A percentile compares a stretch with the other conserved stretches of the same genome.
Evolutionary conservation across 1,140 invertebrate species (phyloP).

Genomic region (Acyrthosiphon pisum): DNA sequence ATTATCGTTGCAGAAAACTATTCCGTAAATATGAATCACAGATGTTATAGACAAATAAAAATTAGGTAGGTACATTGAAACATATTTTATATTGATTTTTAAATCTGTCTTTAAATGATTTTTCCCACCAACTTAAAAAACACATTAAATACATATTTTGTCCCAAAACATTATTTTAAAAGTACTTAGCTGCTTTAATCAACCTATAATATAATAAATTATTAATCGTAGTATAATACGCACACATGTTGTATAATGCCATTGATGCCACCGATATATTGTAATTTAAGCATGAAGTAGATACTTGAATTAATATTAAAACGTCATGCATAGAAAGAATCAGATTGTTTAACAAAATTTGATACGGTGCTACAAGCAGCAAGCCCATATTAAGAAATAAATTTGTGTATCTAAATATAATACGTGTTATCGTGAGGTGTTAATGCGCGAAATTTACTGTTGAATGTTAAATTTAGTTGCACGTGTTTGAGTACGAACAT

Average conservation of each 20-base stretch:
- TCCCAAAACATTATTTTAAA: background rate
- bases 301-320: background rate
- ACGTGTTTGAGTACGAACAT: background rate
- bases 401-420: background rate
- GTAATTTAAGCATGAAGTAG: background rate
- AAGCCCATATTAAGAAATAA: too few species aligned
- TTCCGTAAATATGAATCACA: background rate
- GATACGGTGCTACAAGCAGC: background rate
- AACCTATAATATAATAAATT: fast-evolving
- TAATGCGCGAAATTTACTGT: background rate
- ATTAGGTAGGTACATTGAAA: background rate
- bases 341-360: background rate
- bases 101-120: too few species aligned
- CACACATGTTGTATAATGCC: background rate
- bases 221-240: background rate
- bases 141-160: too few species aligned
- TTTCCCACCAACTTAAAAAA: too few species aligned
- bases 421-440: background rate
- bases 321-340: background rate
- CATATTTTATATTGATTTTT: background rate
- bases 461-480: background rate
- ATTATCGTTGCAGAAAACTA: background rate
- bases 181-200: background rate
- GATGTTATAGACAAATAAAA: background rate
- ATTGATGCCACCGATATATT: too few species aligned